A percentile compares a stretch with the other conserved stretches of the same genome.
Conservation (phyloP, 2,888 invertebrate genomes). For the Nomada ferruginata region DNA sequence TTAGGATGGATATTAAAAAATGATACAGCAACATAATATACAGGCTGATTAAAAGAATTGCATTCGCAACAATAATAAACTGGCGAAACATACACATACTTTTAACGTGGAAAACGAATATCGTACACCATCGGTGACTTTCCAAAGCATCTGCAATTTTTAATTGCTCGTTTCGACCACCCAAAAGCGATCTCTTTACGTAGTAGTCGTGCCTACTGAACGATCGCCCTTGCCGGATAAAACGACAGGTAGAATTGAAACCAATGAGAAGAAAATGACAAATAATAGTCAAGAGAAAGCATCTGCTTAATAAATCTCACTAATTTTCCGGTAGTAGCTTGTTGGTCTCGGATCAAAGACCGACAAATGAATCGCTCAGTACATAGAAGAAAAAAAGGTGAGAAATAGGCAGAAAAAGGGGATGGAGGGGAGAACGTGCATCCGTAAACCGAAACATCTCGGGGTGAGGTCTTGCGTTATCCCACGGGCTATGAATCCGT, state of each 20-base stretch:
- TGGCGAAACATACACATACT: neutral
- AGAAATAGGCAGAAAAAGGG: conserved; percentile 45
- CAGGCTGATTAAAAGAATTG: no score
- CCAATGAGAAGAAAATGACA: conserved; percentile 17
- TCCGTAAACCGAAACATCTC: conserved; percentile 62
- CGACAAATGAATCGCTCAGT: conserved; percentile 79
- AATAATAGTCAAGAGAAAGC: conserved; percentile 13
- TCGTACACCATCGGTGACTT: conserved; percentile 1
- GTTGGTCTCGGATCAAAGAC: conserved; percentile 76
- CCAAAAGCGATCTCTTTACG: conserved; percentile 1
- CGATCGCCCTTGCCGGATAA: neutral
- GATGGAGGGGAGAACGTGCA: conserved; percentile 36
- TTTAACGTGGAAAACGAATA: neutral
- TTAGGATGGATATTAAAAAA: no score
- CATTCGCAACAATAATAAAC: neutral
- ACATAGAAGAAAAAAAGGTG: conserved; percentile 45
- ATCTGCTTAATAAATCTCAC: conserved; percentile 74
- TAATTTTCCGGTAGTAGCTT: conserved; percentile 76
- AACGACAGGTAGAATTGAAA: neutral
- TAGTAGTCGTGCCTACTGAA: neutral
- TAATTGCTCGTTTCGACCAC: conserved; percentile 27
- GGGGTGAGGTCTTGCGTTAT: conserved; percentile 71
- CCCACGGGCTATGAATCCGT: conserved; percentile 81
- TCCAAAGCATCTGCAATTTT: conserved; percentile 36
- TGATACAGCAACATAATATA: no score